A percentile compares a stretch with the other conserved stretches of the same genome.
Evolutionary conservation across 2,888 invertebrate species (phyloP).

Genomic region (Deroplatys truncata): DNA sequence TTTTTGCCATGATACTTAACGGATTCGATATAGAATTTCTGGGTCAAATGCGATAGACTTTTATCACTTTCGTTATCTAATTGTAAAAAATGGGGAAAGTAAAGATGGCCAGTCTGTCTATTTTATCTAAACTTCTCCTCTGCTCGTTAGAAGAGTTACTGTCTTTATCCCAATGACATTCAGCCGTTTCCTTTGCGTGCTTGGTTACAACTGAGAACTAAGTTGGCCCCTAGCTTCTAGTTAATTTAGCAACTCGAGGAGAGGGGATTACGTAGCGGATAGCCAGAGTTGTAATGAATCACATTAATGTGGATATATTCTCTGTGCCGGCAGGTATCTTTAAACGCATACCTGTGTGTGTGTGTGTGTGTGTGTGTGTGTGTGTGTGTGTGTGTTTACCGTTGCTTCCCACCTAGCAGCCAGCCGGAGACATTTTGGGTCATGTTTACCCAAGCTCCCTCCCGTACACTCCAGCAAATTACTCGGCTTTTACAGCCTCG

Average conservation of each 20-base stretch:
- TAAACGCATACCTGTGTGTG: neutral
- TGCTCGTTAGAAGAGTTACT: no score
- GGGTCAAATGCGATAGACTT: no score
- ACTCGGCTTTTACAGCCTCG: neutral
- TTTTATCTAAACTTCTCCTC: no score
- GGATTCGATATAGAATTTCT: no score
- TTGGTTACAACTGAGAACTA: neutral
- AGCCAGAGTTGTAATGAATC: neutral
- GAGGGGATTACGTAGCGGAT: neutral
- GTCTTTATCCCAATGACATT: neutral
- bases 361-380: neutral
- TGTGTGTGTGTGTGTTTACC: neutral
- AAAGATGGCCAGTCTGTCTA: no score
- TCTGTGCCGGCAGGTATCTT: neutral
- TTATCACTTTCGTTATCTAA: no score
- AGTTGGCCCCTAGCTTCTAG: neutral
- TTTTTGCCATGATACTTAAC: no score
- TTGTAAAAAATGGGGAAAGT: no score
- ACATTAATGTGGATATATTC: neutral
- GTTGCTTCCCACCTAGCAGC: neutral
- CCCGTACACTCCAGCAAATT: neutral
- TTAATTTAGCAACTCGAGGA: neutral
- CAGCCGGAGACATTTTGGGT: neutral
- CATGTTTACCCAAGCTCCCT: neutral
- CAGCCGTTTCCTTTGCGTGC: neutral